A percentile compares a stretch with the other conserved stretches of the same genome.
Evolutionary conservation across 2,888 invertebrate species (phyloP).

Genomic region (Drosophila subquinaria): DNA sequence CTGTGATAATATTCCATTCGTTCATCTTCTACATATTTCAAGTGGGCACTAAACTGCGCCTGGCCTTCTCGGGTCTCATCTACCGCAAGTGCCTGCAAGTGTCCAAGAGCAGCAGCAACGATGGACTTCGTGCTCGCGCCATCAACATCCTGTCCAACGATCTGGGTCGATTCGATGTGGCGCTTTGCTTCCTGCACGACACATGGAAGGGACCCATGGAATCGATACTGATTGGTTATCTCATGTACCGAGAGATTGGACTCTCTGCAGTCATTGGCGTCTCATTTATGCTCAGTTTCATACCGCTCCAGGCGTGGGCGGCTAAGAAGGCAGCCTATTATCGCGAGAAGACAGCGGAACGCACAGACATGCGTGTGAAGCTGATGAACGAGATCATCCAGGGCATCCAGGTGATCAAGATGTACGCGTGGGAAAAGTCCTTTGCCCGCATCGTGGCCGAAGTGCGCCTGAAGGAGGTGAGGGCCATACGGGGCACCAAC

Average conservation of each 20-base stretch:
- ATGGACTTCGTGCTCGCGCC: conserved; percentile 91
- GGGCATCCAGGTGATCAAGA: conserved; percentile 94
- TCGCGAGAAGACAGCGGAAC: conserved; percentile 90
- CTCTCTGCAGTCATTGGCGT: conserved; percentile 90
- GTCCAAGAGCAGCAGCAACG: conserved; percentile 92
- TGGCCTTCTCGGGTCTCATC: conserved; percentile 90
- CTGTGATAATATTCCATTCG: conserved; percentile 89
- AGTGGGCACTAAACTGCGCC: conserved; percentile 89
- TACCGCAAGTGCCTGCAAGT: conserved; percentile 90
- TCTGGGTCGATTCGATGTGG: conserved; percentile 96
- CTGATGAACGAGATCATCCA: conserved; percentile 95
- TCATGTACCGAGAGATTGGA: conserved; percentile 88
- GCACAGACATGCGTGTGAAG: conserved; percentile 94
- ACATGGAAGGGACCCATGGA: conserved; percentile 95
- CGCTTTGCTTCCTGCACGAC: conserved; percentile 94
- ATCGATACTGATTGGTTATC: conserved; percentile 85
- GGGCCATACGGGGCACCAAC: conserved; percentile 88
- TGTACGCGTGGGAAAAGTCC: conserved; percentile 95
- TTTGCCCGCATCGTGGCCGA: conserved; percentile 91
- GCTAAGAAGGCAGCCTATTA: conserved; percentile 89
- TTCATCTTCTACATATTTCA: conserved; percentile 90
- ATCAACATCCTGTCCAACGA: conserved; percentile 98
- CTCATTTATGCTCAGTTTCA: conserved; percentile 89
- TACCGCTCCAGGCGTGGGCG: conserved; percentile 91
- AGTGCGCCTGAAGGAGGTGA: conserved; percentile 91